Percentiles rank a stretch among this genome's conserved stretches.
Conservation (phyloP, 2,113 vertebrate genomes). For the Balaeniceps rex region DNA sequence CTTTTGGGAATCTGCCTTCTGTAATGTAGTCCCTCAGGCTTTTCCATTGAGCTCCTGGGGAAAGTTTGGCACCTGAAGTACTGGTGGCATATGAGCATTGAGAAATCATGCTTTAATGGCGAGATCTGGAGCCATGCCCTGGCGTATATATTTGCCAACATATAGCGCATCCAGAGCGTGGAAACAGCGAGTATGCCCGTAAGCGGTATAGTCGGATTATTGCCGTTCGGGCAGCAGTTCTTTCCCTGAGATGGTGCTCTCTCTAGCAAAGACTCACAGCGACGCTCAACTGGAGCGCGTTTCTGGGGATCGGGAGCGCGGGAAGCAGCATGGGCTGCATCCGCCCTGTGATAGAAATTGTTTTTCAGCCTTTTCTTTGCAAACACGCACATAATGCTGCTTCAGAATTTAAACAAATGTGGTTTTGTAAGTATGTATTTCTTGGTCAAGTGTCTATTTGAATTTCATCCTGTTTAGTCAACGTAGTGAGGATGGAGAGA, state of each 20-base stretch:
- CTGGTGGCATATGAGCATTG: background rate
- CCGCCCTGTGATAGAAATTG: background rate
- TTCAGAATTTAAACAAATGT: background rate
- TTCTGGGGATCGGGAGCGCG: rapidly evolving
- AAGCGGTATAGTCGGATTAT: rapidly evolving
- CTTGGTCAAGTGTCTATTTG: background rate
- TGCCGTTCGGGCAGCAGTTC: background rate
- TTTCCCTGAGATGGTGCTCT: background rate
- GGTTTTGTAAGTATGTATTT: background rate
- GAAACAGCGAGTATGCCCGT: rapidly evolving
- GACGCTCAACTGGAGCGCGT: rapidly evolving
- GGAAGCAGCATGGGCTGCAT: background rate
- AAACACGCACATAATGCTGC: rapidly evolving
- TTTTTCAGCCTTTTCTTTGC: background rate
- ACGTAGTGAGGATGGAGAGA: background rate
- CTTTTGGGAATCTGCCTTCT: background rate
- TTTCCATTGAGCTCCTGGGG: constrained; percentile 31
- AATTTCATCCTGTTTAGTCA: background rate
- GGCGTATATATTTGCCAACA: background rate
- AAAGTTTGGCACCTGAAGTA: constrained; percentile 25
- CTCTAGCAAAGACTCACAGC: background rate
- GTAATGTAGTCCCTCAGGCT: constrained; percentile 16
- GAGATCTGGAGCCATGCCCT: background rate
- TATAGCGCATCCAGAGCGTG: background rate
- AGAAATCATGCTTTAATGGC: background rate